Evolutionary conservation across 1,140 invertebrate genomes (phyloP).

Genomic region (Cydia pomonella): DNA sequence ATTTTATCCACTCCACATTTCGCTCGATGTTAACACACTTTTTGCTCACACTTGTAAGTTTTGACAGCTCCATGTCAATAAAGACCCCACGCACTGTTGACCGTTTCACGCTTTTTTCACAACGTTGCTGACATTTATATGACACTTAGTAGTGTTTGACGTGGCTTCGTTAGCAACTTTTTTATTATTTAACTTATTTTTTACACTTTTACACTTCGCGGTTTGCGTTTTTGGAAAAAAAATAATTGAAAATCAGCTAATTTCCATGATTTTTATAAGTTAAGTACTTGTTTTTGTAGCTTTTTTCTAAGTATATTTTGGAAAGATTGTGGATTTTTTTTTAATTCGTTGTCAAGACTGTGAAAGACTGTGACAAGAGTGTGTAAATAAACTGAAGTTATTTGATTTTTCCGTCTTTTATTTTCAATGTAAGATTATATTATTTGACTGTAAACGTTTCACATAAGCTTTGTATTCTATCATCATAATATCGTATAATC

Average conservation of each 20-base stretch:
- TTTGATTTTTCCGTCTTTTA: too few species aligned
- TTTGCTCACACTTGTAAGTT: conserved; percentile 1
- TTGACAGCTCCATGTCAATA: conserved; percentile 14
- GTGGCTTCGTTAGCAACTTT: neutral
- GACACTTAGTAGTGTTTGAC: conserved; percentile 11
- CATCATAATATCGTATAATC: neutral
- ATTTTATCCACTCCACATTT: conserved; percentile 10
- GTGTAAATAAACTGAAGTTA: too few species aligned
- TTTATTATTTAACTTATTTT: neutral
- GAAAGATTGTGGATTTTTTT: too few species aligned
- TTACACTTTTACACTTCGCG: neutral
- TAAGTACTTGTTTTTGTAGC: too few species aligned
- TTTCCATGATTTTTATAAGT: too few species aligned
- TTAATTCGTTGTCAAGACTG: too few species aligned
- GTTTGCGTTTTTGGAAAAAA: too few species aligned
- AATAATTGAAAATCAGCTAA: too few species aligned
- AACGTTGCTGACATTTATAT: neutral
- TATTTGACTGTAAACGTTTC: neutral
- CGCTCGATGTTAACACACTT: conserved; percentile 13
- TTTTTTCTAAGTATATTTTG: too few species aligned
- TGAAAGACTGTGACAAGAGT: too few species aligned
- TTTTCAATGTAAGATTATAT: too few species aligned
- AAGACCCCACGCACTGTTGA: conserved; percentile 1
- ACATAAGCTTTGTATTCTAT: neutral
- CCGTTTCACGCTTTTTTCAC: conserved; percentile 15